A percentile compares a stretch with the other conserved stretches of the same genome.
phyloP scores from a whole-genome alignment of 2,797 vertebrate species.

The Pipistrellus pipistrellus region DNA sequence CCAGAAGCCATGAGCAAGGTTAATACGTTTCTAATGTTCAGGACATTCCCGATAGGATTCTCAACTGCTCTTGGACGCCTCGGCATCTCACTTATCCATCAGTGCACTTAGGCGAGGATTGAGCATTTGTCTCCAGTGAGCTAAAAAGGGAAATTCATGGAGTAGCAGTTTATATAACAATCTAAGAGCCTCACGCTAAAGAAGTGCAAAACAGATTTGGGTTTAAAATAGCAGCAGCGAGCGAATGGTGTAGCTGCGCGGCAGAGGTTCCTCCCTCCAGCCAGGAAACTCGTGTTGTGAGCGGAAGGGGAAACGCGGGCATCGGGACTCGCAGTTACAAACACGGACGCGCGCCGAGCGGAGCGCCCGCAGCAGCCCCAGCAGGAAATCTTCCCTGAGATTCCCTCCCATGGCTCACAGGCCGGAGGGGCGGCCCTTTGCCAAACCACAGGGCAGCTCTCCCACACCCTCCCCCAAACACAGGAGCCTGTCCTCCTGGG shows the following conservation, averaged over 20 bases:
- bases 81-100: not conserved
- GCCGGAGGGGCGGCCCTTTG: slow-evolving; percentile 80
- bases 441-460: slow-evolving; percentile 74
- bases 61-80: not conserved
- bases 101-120: not conserved
- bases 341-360: slow-evolving; percentile 84
- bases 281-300: slow-evolving; percentile 73
- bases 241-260: slow-evolving; percentile 6
- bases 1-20: not conserved
- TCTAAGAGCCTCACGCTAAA: slow-evolving; percentile 56
- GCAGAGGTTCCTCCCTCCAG: slow-evolving; percentile 83
- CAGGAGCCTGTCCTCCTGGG: slow-evolving; percentile 65
- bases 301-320: slow-evolving; percentile 71
- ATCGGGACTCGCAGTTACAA: slow-evolving; percentile 83
- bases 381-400: slow-evolving; percentile 75
- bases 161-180: slow-evolving; percentile 71
- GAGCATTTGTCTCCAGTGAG: slow-evolving; percentile 59
- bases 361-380: slow-evolving; percentile 83
- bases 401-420: slow-evolving; percentile 85
- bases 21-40: not conserved
- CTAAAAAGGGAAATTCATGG: slow-evolving; percentile 46
- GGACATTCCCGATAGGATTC: not conserved
- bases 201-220: slow-evolving; percentile 73
- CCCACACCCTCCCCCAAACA: not conserved
- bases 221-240: slow-evolving; percentile 65